phyloP scores from a whole-genome alignment of 2,888 invertebrate species.

The Bimastos eiseni region DNA sequence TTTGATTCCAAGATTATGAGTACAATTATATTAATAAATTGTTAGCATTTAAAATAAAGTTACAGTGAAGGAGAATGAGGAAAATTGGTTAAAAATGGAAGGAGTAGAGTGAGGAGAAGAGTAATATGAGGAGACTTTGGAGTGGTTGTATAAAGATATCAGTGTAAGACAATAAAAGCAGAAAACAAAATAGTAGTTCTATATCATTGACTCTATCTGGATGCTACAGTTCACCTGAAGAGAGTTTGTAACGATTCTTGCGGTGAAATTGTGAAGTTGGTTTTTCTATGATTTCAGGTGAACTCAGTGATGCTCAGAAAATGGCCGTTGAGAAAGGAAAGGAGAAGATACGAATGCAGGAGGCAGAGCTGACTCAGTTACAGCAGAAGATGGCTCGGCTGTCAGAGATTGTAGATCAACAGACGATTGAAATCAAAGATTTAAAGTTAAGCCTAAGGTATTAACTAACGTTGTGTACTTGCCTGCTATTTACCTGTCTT shows the following conservation, averaged over 20 bases:
- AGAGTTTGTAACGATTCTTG: neutral
- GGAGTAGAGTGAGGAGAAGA: neutral
- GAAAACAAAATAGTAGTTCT: neutral
- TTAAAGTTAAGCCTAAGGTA: conserved; percentile 50
- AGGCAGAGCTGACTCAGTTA: conserved; percentile 55
- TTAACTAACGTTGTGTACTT: neutral
- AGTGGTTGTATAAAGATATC: neutral
- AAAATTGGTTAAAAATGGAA: neutral
- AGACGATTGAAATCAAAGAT: conserved; percentile 54
- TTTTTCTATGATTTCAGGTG: conserved; percentile 48
- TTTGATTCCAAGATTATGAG: neutral
- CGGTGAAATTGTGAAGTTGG: neutral
- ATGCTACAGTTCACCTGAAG: neutral
- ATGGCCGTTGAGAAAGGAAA: conserved; percentile 57
- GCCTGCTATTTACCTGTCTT: neutral
- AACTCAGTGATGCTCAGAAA: conserved; percentile 60
- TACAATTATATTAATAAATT: neutral
- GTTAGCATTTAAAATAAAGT: neutral
- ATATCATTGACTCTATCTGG: neutral
- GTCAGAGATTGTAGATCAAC: conserved; percentile 59
- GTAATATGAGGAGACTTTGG: neutral
- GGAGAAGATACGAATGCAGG: conserved; percentile 49
- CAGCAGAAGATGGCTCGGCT: conserved; percentile 60
- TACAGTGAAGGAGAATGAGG: neutral
- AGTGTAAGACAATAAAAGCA: neutral